Evolutionary conservation across 2,888 invertebrate species (phyloP).

Genomic region (Malthinus seriepunctatus): DNA sequence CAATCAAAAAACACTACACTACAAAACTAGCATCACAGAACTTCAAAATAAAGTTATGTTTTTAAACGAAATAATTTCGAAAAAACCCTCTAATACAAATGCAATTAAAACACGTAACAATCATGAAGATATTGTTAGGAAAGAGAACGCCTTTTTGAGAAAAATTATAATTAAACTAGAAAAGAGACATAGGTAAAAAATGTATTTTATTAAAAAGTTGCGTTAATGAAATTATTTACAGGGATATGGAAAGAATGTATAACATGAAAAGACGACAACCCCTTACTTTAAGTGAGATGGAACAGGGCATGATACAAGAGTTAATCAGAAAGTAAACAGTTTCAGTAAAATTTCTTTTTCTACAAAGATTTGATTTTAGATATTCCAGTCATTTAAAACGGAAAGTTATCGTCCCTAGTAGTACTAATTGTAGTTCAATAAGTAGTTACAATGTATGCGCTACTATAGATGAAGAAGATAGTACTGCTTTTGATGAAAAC

Average conservation of each 20-base stretch:
- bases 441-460: no score
- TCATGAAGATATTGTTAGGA: constrained; percentile 22
- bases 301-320: constrained; percentile 35
- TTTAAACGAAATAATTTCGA: constrained; percentile 28
- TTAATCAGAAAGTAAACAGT: constrained; percentile 32
- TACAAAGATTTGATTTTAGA: background rate
- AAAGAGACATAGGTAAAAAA: constrained; percentile 35
- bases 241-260: constrained; percentile 11
- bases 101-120: constrained; percentile 12
- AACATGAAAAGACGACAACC: constrained; percentile 13
- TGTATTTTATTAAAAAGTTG: background rate
- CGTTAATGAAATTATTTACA: background rate
- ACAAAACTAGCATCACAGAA: constrained; percentile 33
- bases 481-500: no score
- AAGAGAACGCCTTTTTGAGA: constrained; percentile 38
- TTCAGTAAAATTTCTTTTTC: background rate
- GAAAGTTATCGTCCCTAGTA: no score
- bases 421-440: no score
- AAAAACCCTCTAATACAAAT: constrained; percentile 19
- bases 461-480: no score
- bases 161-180: constrained; percentile 45
- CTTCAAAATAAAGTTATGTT: constrained; percentile 38
- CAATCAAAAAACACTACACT: constrained; percentile 36
- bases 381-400: no score
- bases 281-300: constrained; percentile 35